phyloP scores from a whole-genome alignment of 2,888 invertebrate species.

The Lottia gigantea region DNA sequence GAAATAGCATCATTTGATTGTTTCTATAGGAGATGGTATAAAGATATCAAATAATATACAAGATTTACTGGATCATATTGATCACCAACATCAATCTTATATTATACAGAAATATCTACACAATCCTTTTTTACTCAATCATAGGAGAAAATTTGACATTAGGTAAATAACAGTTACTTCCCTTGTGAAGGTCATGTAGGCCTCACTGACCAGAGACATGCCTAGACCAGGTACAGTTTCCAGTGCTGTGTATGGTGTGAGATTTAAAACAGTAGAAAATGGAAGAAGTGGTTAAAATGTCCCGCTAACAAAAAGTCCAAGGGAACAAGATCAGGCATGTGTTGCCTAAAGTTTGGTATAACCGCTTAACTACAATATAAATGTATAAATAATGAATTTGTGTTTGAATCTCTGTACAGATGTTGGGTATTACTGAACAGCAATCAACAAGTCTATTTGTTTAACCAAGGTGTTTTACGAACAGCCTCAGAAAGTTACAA shows the following conservation, averaged over 20 bases:
- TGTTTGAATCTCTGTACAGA: constrained; percentile 31
- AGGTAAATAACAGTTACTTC: constrained; percentile 33
- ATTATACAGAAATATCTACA: constrained; percentile 52
- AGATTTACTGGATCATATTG: constrained; percentile 42
- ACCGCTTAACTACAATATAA: too few species aligned
- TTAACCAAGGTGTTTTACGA: constrained; percentile 53
- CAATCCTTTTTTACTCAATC: constrained; percentile 45
- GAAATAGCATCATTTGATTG: too few species aligned
- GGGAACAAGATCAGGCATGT: too few species aligned
- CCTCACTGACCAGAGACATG: too few species aligned
- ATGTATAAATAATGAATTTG: too few species aligned
- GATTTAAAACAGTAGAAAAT: too few species aligned
- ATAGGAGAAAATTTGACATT: constrained; percentile 54
- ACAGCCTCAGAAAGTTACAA: constrained; percentile 54
- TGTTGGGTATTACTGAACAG: constrained; percentile 56
- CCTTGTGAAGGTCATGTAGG: too few species aligned
- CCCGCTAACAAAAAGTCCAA: too few species aligned
- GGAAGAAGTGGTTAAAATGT: too few species aligned
- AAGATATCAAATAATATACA: constrained; percentile 42
- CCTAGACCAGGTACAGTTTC: too few species aligned
- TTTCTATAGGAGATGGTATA: constrained; percentile 47
- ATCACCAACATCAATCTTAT: constrained; percentile 41
- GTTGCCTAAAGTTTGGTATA: too few species aligned
- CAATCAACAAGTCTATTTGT: constrained; percentile 48
- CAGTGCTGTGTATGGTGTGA: too few species aligned